These are phyloP conservation scores for Zaprionus davidi DNA, from an alignment of 1,140 invertebrate species.

Conservation along the genomic window DNA sequence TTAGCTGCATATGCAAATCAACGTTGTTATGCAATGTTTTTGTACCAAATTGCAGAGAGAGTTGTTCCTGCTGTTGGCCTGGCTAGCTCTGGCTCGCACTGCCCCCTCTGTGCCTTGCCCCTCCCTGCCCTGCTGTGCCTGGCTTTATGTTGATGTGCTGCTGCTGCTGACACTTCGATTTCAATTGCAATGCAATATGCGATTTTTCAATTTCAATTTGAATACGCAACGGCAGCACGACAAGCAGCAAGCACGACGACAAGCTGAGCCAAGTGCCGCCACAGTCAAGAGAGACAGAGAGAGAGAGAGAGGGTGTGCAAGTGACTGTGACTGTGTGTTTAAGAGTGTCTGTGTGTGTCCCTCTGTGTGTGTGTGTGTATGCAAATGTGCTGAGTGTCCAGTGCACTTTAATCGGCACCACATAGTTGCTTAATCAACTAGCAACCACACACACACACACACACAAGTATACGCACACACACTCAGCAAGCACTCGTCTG, in stretches of 20 bases:
- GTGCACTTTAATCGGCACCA: conserved; percentile 76
- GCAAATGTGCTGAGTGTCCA: conserved; percentile 69
- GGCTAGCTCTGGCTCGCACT: too few relatives aligned
- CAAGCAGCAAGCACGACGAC: background rate
- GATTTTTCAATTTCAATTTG: conserved; percentile 80
- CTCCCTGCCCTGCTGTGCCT: conserved; percentile 22
- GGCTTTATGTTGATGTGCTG: conserved; percentile 55
- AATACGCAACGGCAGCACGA: conserved; percentile 65
- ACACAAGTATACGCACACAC: background rate
- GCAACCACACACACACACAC: conserved; percentile 50
- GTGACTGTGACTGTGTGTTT: conserved; percentile 15
- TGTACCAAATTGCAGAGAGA: conserved; percentile 46
- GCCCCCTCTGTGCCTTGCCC: too few relatives aligned
- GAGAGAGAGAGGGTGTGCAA: background rate
- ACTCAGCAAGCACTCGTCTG: background rate
- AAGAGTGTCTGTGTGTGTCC: conserved; percentile 4
- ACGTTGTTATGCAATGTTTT: conserved; percentile 59
- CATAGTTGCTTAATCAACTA: conserved; percentile 80
- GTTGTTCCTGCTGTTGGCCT: background rate
- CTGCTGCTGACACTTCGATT: conserved; percentile 74
- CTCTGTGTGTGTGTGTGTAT: conserved; percentile 44
- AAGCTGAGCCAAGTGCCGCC: background rate
- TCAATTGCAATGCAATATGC: conserved; percentile 79
- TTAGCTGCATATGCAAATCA: conserved; percentile 30
- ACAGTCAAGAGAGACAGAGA: background rate